Conservation (phyloP, 2,888 invertebrate genomes). For the Cordylochernes scorpioides region DNA sequence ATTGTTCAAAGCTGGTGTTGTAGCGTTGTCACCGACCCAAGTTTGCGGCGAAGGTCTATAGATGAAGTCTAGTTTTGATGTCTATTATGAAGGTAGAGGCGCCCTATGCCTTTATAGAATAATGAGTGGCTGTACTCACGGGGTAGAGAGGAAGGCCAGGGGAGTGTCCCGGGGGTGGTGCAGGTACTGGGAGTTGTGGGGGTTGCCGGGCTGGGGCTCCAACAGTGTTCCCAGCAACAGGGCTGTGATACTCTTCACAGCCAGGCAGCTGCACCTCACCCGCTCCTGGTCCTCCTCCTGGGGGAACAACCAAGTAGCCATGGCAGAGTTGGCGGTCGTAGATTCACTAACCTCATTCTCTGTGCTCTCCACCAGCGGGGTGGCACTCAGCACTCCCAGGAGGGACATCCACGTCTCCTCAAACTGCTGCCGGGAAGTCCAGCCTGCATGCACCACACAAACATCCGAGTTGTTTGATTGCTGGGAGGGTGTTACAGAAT, state of each 20-base stretch:
- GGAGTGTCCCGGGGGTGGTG: conserved; percentile 31
- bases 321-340: no score
- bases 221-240: conserved; percentile 35
- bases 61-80: no score
- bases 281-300: conserved; percentile 23
- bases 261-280: conserved; percentile 32
- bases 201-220: conserved; percentile 29
- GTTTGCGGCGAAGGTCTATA: no score
- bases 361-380: no score
- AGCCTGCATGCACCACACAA: conserved; percentile 30
- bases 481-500: no score
- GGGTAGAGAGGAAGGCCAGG: conserved; percentile 15
- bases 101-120: no score
- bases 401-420: conserved; percentile 92
- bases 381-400: conserved; percentile 43
- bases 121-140: no score
- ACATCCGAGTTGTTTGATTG: not conserved
- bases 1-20: no score
- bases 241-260: conserved; percentile 36
- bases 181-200: conserved; percentile 29
- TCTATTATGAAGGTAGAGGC: no score
- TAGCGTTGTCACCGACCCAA: no score
- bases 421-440: conserved; percentile 71
- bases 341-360: no score
- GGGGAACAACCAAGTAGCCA: not conserved